phyloP scores from a whole-genome alignment of 2,797 vertebrate genomes.

The Acropternis orthonyx region DNA sequence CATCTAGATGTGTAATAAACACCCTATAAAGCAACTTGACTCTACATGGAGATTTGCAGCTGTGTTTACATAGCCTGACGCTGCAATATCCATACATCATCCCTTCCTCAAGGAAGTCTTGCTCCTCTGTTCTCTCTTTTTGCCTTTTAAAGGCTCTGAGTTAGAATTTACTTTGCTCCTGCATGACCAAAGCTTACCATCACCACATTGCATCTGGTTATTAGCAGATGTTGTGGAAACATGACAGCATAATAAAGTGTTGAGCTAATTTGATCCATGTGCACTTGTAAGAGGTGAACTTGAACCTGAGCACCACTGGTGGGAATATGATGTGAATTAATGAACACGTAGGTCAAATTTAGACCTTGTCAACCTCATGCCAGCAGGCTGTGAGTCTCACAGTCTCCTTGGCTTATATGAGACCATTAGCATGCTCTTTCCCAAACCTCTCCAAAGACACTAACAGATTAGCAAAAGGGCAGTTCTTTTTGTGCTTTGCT shows the following conservation, averaged over 20 bases:
- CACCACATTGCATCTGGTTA: background rate
- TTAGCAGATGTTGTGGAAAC: constrained; percentile 29
- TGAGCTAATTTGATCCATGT: background rate
- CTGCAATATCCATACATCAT: constrained; percentile 34
- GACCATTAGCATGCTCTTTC: background rate
- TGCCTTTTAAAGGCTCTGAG: constrained; percentile 8
- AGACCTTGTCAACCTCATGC: background rate
- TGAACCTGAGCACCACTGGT: background rate
- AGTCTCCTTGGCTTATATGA: background rate
- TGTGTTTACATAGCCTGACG: constrained; percentile 56
- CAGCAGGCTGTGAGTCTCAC: background rate
- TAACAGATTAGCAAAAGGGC: background rate
- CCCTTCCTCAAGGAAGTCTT: constrained; percentile 13
- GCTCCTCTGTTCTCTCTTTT: constrained; percentile 36
- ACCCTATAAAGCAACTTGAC: constrained; percentile 56
- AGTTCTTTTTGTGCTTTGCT: background rate
- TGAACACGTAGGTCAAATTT: background rate
- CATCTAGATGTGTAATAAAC: constrained; percentile 63
- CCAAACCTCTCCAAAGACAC: background rate
- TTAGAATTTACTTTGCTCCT: background rate
- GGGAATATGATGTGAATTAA: background rate
- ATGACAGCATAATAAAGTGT: background rate
- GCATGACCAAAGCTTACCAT: background rate
- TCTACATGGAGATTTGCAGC: constrained; percentile 57
- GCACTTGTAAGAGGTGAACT: background rate